Evolutionary conservation across 2,888 invertebrate species (phyloP).

Genomic region (Pandemis corylana): DNA sequence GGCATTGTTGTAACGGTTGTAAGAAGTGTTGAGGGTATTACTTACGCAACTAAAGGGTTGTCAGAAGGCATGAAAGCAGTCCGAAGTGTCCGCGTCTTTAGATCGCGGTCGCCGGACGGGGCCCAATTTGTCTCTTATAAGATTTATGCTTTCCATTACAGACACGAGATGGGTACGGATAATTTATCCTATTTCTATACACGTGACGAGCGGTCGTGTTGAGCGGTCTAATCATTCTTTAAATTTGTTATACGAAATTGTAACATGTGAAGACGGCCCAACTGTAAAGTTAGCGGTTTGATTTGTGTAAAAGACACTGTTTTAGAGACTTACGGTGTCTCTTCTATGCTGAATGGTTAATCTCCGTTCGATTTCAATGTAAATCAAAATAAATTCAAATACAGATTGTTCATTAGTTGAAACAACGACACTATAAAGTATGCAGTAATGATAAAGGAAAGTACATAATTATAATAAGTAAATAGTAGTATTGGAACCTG

Average conservation of each 20-base stretch:
- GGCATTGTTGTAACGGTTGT: slow-evolving; percentile 44
- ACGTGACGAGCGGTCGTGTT: neutral
- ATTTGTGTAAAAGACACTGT: neutral
- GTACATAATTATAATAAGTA: too few species aligned
- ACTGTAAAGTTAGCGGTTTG: neutral
- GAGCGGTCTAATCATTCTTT: slow-evolving; percentile 8
- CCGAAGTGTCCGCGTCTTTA: slow-evolving; percentile 67
- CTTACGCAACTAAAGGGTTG: slow-evolving; percentile 65
- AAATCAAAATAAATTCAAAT: too few species aligned
- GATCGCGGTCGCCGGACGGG: slow-evolving; percentile 64
- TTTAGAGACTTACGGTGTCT: too few species aligned
- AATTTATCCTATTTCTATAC: slow-evolving; percentile 30
- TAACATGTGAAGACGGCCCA: neutral
- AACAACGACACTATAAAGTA: too few species aligned
- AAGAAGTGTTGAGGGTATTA: slow-evolving; percentile 49
- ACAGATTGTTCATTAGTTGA: too few species aligned
- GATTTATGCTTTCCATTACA: slow-evolving; percentile 79
- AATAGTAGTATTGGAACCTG: too few species aligned
- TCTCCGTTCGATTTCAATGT: too few species aligned
- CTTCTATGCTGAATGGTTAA: too few species aligned
- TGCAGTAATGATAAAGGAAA: too few species aligned
- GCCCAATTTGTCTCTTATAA: slow-evolving; percentile 73
- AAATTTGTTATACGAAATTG: neutral
- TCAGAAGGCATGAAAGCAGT: slow-evolving; percentile 71
- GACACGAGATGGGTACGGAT: slow-evolving; percentile 48